phyloP scores from a whole-genome alignment of 2,888 invertebrate genomes.

The Nomada fucata region DNA sequence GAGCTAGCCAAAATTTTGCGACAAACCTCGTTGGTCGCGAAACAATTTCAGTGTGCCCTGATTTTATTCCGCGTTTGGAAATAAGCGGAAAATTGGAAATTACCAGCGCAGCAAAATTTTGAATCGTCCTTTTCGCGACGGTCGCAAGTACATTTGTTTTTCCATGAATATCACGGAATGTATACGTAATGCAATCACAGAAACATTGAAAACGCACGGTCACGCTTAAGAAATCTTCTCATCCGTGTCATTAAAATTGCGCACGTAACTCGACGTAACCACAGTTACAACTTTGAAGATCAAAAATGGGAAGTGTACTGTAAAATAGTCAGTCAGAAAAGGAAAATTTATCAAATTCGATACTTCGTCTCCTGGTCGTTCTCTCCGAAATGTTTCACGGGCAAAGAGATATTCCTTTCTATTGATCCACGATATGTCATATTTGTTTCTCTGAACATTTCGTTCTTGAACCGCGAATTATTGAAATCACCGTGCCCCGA shows the following conservation, averaged over 20 bases:
- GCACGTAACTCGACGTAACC: no score
- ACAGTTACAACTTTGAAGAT: neutral
- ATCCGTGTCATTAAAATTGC: no score
- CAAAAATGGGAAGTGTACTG: neutral
- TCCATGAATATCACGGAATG: neutral
- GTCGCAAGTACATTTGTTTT: neutral
- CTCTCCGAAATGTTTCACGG: no score
- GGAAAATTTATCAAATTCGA: no score
- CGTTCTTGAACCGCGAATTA: no score
- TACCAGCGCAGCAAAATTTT: neutral
- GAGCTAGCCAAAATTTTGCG: neutral
- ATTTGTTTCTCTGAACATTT: neutral
- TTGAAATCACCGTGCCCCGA: no score
- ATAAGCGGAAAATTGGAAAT: constrained; percentile 30
- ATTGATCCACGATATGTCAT: neutral
- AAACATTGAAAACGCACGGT: no score
- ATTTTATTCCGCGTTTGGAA: neutral
- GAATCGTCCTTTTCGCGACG: neutral
- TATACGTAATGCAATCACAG: no score
- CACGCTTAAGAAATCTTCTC: no score
- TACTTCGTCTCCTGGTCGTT: no score
- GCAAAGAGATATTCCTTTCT: neutral
- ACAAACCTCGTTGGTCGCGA: neutral
- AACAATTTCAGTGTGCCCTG: constrained; percentile 1
- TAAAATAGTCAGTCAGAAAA: no score